phyloP scores from a whole-genome alignment of 1,140 invertebrate genomes.

The Micrasema longulum region DNA sequence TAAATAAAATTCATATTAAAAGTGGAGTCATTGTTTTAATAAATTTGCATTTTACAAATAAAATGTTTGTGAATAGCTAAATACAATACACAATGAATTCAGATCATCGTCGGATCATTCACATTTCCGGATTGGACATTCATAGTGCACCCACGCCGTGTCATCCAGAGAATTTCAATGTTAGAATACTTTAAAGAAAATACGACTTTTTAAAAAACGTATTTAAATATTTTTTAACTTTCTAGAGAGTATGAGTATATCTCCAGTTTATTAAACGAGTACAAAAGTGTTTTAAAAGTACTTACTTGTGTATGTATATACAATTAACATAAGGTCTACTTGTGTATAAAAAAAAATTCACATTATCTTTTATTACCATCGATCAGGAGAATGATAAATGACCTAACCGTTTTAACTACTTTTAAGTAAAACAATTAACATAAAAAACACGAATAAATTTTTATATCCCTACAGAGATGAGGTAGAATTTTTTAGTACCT shows the following conservation, averaged over 20 bases:
- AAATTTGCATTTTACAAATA: too few species aligned
- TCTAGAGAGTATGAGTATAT: neutral
- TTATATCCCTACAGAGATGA: too few species aligned
- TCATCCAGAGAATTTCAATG: neutral
- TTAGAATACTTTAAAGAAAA: neutral
- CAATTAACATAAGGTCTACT: neutral
- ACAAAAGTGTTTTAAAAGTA: neutral
- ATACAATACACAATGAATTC: neutral
- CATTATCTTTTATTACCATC: too few species aligned
- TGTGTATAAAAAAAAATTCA: too few species aligned
- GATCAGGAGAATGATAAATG: too few species aligned
- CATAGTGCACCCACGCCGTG: neutral
- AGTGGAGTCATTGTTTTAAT: too few species aligned
- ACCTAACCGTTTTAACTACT: too few species aligned
- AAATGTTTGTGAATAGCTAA: neutral
- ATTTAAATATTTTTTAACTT: neutral
- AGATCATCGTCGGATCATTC: slow-evolving; percentile 24
- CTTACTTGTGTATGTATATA: neutral
- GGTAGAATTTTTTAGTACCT: too few species aligned
- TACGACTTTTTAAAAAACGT: neutral
- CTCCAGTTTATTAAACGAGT: neutral
- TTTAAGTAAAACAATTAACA: too few species aligned
- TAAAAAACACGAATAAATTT: too few species aligned
- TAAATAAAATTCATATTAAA: too few species aligned
- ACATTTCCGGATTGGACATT: slow-evolving; percentile 24